Conservation (phyloP, 2,888 invertebrate genomes). For the Euphydryas editha region DNA sequence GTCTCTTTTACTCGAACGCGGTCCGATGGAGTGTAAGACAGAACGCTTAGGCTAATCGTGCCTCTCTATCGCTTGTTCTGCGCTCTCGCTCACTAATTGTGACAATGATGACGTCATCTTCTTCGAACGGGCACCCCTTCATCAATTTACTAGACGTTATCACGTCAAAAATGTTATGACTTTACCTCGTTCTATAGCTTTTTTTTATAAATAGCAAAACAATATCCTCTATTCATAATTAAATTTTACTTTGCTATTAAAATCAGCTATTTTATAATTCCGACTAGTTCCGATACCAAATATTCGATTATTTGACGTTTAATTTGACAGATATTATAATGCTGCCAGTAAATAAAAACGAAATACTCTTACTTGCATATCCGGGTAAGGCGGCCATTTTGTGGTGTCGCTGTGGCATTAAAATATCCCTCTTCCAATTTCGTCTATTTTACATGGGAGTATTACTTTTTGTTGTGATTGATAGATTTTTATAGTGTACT, state of each 20-base stretch:
- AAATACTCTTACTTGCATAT: constrained; percentile 54
- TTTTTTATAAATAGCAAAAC: too few species aligned
- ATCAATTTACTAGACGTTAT: too few species aligned
- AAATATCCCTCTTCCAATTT: constrained; percentile 69
- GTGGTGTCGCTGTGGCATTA: constrained; percentile 76
- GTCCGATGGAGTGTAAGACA: too few species aligned
- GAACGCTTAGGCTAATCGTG: too few species aligned
- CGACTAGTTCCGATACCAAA: not conserved
- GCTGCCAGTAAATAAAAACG: constrained; percentile 18
- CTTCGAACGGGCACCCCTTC: too few species aligned
- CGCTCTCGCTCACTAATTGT: too few species aligned
- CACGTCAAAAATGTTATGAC: too few species aligned
- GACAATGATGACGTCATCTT: too few species aligned
- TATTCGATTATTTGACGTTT: not conserved
- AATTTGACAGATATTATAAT: constrained; percentile 6
- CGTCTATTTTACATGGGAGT: constrained; percentile 83
- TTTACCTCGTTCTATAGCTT: too few species aligned
- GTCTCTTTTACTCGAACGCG: too few species aligned
- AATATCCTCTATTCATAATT: too few species aligned
- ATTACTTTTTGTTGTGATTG: constrained; percentile 81
- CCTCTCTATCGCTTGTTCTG: too few species aligned
- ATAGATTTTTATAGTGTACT: constrained; percentile 54
- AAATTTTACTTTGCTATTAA: not conserved
- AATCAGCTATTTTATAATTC: not conserved
- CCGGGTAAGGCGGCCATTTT: constrained; percentile 80